Evolutionary conservation across 2,888 invertebrate genomes (phyloP), one percentile per base, ranked within the genome.

Genomic region (Cephus pygmeus): DNA sequence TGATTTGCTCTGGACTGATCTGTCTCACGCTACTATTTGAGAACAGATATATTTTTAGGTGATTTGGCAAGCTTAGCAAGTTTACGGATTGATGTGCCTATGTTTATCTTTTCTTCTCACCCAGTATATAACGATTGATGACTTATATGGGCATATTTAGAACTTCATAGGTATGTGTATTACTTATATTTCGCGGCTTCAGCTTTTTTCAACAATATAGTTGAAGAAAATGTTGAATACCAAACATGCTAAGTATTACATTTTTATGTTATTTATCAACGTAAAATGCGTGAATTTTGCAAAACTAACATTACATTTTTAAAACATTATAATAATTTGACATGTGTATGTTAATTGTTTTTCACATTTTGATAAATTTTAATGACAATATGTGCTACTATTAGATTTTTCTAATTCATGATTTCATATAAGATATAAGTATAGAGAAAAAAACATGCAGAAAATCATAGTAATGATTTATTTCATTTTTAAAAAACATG

Each of bases 1-100:
- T 71, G 71, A 33, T 12, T 23, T 9, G 23, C 23, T 23, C 56
- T 23, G 56, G 56, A 56, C 56, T 56, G 56, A 1, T 23, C 6
- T 56, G 15, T 56, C 56, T 56, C 56, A 56, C 23, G 23, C 56
- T 56, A 9, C 15, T 15, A 23, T 56, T 23, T 56, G 56, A 23
- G 56, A 56, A 56, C 56, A 23, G 56, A 56, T 31, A 71, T 71
- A 71, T 71, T 71, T 71, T 71, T 71, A 71, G 71, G 71, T 23
- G 71, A 71, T 71, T 71, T 71, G 31, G 71, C 71, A 34, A 71
- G 71, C 71, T 31, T 71, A 23, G 71, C 56, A 23, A 23, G 9
- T 56, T 56, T 56, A 23, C 56, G 56, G 23, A 23, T 6, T 6
- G 1, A 56, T 23, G 56, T 56, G 23, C 2, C 56, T 23, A 56